These are phyloP conservation scores for Ellobium chinense DNA, from an alignment of 2,888 invertebrate genomes.

Conservation along the genomic window DNA sequence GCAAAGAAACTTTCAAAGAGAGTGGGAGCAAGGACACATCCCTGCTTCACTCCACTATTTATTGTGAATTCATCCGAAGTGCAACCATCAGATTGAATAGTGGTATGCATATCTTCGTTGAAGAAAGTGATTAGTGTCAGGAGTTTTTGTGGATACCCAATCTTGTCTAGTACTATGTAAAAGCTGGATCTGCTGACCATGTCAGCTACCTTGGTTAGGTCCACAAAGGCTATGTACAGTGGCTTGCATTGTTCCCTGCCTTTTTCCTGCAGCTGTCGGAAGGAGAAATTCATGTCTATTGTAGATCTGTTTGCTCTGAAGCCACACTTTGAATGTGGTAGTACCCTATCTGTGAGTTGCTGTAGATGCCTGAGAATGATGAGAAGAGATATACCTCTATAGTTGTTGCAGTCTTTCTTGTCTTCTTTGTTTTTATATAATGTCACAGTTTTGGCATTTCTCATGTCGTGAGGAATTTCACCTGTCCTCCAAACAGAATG, in stretches of 20 bases:
- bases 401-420: slow-evolving; percentile 52
- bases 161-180: background rate
- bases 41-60: background rate
- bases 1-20: background rate
- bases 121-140: slow-evolving; percentile 3
- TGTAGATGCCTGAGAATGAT: slow-evolving; percentile 13
- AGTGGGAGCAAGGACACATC: slow-evolving; percentile 3
- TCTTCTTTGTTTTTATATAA: slow-evolving; percentile 56
- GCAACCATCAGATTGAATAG: background rate
- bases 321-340: slow-evolving; percentile 54
- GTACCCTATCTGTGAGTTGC: slow-evolving; percentile 45
- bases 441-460: slow-evolving; percentile 48
- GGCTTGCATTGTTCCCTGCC: background rate
- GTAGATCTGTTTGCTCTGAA: slow-evolving; percentile 36
- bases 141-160: background rate
- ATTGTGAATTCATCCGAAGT: background rate
- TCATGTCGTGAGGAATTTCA: slow-evolving; percentile 48
- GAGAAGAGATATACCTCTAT: slow-evolving; percentile 52
- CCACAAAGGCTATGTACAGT: background rate
- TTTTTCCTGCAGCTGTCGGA: slow-evolving; percentile 43
- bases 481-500: slow-evolving; percentile 24
- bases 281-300: slow-evolving; percentile 46
- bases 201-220: background rate
- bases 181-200: background rate
- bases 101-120: background rate